Percentiles rank a stretch among this genome's conserved stretches.
Evolutionary conservation across 2,888 invertebrate species (phyloP).

Genomic region (Zeuzera pyrina): DNA sequence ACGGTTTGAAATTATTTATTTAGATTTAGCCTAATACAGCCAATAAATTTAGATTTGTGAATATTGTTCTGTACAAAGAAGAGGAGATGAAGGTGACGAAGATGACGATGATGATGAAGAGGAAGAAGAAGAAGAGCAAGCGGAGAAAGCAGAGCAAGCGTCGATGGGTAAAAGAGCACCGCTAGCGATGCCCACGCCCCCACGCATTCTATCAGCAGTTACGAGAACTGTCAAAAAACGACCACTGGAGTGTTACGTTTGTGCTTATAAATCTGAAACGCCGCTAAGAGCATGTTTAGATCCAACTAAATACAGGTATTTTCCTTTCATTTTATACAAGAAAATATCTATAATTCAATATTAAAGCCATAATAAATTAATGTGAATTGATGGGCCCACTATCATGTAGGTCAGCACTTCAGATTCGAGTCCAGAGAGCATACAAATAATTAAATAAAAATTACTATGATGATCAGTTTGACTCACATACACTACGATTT

Average conservation of each 20-base stretch:
- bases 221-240: conserved; percentile 37
- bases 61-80: conserved; percentile 20
- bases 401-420: no score
- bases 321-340: not conserved
- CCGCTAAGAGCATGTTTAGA: conserved; percentile 50
- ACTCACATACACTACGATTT: no score
- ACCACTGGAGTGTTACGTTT: conserved; percentile 56
- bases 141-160: conserved; percentile 21
- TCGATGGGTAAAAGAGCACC: conserved; percentile 13
- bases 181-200: not conserved
- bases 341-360: no score
- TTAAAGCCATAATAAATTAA: no score
- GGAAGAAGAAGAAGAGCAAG: conserved; percentile 30
- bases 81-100: conserved; percentile 6
- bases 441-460: no score
- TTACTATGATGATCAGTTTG: no score
- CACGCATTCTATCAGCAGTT: conserved; percentile 13
- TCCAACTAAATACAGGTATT: conserved; percentile 51
- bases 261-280: conserved; percentile 48
- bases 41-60: no score
- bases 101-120: conserved; percentile 32
- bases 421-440: no score
- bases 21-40: no score
- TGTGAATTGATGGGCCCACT: no score
- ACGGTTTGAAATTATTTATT: no score